phyloP scores from a whole-genome alignment of 2,113 vertebrate species.

The Alethe castanea region DNA sequence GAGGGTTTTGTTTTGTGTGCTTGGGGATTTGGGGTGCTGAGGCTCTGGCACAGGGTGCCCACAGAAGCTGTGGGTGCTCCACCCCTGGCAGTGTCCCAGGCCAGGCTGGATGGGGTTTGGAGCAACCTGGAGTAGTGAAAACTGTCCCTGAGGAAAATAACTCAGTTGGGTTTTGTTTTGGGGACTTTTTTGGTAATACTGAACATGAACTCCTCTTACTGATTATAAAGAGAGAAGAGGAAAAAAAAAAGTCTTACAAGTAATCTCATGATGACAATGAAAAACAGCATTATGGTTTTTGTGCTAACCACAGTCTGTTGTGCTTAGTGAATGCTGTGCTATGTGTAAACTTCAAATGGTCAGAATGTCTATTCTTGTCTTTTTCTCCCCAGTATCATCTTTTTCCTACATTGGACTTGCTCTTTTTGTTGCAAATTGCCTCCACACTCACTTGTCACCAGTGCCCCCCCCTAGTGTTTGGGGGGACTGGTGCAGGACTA shows the following conservation, averaged over 20 bases:
- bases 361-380: neutral
- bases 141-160: neutral
- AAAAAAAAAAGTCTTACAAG: neutral
- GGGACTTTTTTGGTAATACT: too few species aligned
- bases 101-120: neutral
- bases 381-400: neutral
- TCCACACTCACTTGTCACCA: neutral
- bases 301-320: neutral
- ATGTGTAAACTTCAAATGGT: neutral
- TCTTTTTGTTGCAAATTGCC: neutral
- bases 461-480: neutral
- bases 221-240: neutral
- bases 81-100: neutral
- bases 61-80: rapidly evolving
- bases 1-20: neutral
- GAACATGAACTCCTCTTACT: neutral
- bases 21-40: neutral
- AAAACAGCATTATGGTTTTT: neutral
- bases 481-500: neutral
- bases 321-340: neutral
- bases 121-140: rapidly evolving
- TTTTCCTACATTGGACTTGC: neutral
- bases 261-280: neutral
- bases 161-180: rapidly evolving
- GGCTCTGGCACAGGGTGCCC: neutral